Conservation (phyloP, 2,888 invertebrate genomes). For the Megastigmus dorsalis region DNA sequence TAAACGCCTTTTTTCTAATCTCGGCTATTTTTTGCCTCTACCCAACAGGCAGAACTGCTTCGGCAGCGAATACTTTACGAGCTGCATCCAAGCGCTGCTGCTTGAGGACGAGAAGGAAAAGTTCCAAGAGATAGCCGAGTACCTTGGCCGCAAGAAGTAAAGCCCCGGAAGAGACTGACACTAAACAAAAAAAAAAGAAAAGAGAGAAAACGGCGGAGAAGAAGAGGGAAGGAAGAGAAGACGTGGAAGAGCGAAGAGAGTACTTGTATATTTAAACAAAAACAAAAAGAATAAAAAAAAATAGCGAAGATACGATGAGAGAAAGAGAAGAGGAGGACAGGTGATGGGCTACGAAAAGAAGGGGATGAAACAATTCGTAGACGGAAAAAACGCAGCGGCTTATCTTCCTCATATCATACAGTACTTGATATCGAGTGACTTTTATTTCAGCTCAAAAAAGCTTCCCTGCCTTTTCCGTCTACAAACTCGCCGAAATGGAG, state of each 20-base stretch:
- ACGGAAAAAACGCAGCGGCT: no score
- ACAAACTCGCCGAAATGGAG: neutral
- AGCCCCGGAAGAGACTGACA: constrained; percentile 25
- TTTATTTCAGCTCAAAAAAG: no score
- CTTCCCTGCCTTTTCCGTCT: constrained; percentile 39
- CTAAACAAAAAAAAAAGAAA: no score
- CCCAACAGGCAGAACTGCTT: constrained; percentile 84
- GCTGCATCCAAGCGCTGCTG: constrained; percentile 87
- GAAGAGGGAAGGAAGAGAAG: neutral
- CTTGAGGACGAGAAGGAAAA: constrained; percentile 86
- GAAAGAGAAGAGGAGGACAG: neutral
- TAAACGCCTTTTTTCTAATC: no score
- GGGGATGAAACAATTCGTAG: neutral
- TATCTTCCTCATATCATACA: no score
- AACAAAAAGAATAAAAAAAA: neutral
- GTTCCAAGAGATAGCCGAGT: constrained; percentile 87
- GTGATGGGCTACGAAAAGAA: neutral
- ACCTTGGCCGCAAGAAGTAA: constrained; percentile 80
- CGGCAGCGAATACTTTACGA: constrained; percentile 86
- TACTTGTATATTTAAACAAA: constrained; percentile 10
- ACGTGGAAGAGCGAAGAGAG: constrained; percentile 7
- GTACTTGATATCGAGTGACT: no score
- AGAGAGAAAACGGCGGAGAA: neutral
- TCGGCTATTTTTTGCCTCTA: constrained; percentile 13
- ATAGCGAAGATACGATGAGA: neutral